Evolutionary conservation across 2,888 invertebrate species (phyloP).

Genomic region (Tethea ocularis): DNA sequence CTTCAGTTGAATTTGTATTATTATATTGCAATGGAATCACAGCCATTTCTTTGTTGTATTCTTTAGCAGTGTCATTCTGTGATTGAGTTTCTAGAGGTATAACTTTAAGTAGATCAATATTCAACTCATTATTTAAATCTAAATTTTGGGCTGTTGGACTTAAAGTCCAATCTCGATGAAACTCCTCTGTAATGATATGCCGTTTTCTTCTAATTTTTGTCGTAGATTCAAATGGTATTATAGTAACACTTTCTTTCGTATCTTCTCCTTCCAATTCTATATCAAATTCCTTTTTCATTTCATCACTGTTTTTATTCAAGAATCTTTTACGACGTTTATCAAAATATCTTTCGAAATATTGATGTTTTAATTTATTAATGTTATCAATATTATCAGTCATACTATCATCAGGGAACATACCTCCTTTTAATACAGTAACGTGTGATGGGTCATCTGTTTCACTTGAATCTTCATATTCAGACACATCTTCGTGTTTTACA

Average conservation of each 20-base stretch:
- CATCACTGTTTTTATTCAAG: constrained; percentile 56
- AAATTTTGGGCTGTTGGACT: constrained; percentile 40
- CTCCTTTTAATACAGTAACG: constrained; percentile 74
- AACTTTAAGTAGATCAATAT: constrained; percentile 61
- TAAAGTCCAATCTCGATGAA: constrained; percentile 49
- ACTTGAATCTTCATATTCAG: constrained; percentile 61
- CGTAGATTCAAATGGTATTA: constrained; percentile 36
- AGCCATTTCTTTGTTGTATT: constrained; percentile 54
- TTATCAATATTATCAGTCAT: constrained; percentile 50
- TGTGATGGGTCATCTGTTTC: constrained; percentile 60
- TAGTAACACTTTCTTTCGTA: constrained; percentile 41
- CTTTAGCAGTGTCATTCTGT: constrained; percentile 33
- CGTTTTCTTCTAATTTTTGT: constrained; percentile 58
- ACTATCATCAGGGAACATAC: constrained; percentile 61
- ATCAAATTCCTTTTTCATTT: constrained; percentile 49
- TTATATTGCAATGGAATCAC: constrained; percentile 67
- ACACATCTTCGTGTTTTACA: constrained; percentile 55
- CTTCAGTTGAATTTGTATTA: constrained; percentile 72
- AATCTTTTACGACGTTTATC: constrained; percentile 74
- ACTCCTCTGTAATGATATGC: constrained; percentile 33
- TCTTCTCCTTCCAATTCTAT: constrained; percentile 58
- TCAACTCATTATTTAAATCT: constrained; percentile 51
- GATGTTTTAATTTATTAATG: constrained; percentile 72
- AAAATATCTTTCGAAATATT: constrained; percentile 74
- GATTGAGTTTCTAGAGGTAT: constrained; percentile 54